Conservation (phyloP, 1,140 invertebrate genomes). For the Potamilus streckersoni region DNA sequence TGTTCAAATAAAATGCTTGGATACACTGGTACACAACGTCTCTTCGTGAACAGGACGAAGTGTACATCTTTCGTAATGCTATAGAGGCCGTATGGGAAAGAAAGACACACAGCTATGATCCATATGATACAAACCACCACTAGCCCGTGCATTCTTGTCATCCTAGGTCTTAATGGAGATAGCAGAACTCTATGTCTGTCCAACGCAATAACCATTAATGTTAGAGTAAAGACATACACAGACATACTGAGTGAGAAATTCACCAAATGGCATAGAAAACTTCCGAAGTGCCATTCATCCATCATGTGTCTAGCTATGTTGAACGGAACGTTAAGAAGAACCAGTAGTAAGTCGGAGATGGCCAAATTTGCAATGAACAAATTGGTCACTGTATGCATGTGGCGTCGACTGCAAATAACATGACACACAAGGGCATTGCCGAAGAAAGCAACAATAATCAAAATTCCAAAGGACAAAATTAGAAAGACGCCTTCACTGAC, state of each 20-base stretch:
- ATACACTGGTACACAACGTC: conserved; percentile 65
- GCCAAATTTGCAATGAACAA: conserved; percentile 97
- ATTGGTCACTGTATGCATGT: conserved; percentile 98
- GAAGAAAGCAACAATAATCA: conserved; percentile 66
- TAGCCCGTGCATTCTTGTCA: conserved; percentile 62
- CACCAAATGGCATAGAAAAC: conserved; percentile 69
- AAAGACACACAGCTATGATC: conserved; percentile 67
- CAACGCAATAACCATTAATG: conserved; percentile 71
- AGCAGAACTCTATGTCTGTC: conserved; percentile 71
- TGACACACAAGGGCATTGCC: conserved; percentile 90
- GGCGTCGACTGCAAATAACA: conserved; percentile 88
- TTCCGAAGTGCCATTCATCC: conserved; percentile 69
- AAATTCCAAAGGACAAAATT: conserved; percentile 60
- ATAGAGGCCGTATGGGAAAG: conserved; percentile 71
- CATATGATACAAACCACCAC: conserved; percentile 68
- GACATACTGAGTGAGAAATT: conserved; percentile 70
- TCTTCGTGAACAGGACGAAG: conserved; percentile 26
- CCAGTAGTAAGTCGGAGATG: conserved; percentile 93
- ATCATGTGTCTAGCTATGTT: conserved; percentile 63
- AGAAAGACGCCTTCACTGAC: conserved; percentile 22
- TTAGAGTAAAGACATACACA: conserved; percentile 72
- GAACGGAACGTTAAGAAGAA: conserved; percentile 86
- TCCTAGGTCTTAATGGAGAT: conserved; percentile 68
- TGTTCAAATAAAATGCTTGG: conserved; percentile 59
- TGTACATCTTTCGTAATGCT: conserved; percentile 43